A percentile compares a stretch with the other conserved stretches of the same genome.
These are phyloP conservation scores for Synergus itoensis DNA, from an alignment of 2,888 invertebrate genomes.

Conservation along the genomic window DNA sequence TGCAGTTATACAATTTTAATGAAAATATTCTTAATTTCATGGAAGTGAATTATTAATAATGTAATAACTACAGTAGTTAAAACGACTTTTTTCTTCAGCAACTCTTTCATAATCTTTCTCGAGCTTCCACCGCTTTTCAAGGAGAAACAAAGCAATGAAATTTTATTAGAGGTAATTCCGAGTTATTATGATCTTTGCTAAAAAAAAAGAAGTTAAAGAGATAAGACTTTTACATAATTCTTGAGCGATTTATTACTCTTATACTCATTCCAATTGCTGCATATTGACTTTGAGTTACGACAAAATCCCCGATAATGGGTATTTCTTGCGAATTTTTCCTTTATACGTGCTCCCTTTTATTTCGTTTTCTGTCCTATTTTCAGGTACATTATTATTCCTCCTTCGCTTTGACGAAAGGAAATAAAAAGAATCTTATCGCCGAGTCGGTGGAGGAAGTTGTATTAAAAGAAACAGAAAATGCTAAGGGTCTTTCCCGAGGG, in stretches of 20 bases:
- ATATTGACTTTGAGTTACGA: conserved; percentile 11
- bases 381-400: conserved; percentile 3
- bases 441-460: not conserved
- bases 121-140: not conserved
- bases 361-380: not conserved
- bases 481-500: conserved; percentile 16
- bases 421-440: not conserved
- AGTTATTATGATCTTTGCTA: no score
- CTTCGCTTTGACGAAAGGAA: conserved; percentile 5
- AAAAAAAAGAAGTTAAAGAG: not conserved
- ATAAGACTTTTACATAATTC: not conserved
- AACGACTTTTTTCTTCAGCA: not conserved
- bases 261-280: not conserved
- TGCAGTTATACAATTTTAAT: conserved; percentile 18
- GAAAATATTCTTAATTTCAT: conserved; percentile 33
- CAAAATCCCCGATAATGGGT: not conserved
- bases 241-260: not conserved
- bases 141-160: not conserved
- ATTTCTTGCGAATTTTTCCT: not conserved
- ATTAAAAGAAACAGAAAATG: not conserved
- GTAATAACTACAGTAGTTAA: conserved; percentile 13
- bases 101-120: conserved; percentile 8
- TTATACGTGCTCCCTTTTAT: not conserved
- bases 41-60: conserved; percentile 25
- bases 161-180: not conserved